Base-by-base conservation (phyloP, 1,140 invertebrate species). In the Drosophila asahinai region DNA sequence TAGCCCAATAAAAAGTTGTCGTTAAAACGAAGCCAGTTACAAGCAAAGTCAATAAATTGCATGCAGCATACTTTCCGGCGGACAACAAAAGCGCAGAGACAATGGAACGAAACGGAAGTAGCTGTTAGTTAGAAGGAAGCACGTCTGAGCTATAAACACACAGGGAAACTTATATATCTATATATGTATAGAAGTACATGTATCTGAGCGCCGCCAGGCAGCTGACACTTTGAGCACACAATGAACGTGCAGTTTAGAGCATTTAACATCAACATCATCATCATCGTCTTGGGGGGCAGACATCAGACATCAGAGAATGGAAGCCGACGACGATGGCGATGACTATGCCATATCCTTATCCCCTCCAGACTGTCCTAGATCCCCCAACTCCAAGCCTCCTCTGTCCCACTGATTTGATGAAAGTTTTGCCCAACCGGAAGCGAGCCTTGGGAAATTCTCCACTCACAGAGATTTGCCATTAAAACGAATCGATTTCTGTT, bases 31-130 rank as follows among this genome's bases (percentile, higher is more conserved):
- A 59, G 77, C 40, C 38, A 80, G 43, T 48, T 62, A 71, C 58
- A 48, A 59, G 47, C 30, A 74, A 83, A 73, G 70, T 71, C 75
- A 79, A 90, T 82, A 89, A 89, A 81, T 72, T 57, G 19, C 22
- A 57, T 89, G 54, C 57, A 90, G 86, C 86, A 90, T 76, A 90
- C 86, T 90, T 86, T 82, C 63, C 22, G 66, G 86, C 72, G 38
- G 48, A 52, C 30, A 72, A 62, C 63, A 63, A 58, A 62, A 9
- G 48, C 38, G 25, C 33, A 36, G 15, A 77, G 48, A 55, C 74
- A 79, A 74, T 66, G 73, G 11, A 51, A 51, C 25, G 25, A 2
- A 54, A 54, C 81, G 81, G 86, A 89, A 89, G 84, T 89, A 51
- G 48, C 72, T 77, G 68, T 80, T 87, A 77, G 71, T 72, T 58